Conservation (phyloP, 1,140 invertebrate genomes). For the Drosophila albomicans region DNA sequence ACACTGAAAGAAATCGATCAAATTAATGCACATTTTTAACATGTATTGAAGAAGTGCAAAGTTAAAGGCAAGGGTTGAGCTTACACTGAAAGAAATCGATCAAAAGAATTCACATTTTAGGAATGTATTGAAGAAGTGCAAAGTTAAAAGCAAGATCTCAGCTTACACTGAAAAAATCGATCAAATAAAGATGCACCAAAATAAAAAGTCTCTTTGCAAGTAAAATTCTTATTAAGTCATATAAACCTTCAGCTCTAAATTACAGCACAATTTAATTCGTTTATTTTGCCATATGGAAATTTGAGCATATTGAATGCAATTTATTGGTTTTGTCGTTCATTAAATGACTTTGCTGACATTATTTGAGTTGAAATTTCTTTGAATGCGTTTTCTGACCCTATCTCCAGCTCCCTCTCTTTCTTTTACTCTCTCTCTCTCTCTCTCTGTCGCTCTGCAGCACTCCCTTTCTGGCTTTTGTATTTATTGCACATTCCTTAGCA, state of each 20-base stretch:
- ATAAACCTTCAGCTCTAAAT: neutral
- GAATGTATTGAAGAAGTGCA: no score
- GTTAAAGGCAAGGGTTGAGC: no score
- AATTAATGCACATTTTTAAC: accelerated
- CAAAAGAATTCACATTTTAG: no score
- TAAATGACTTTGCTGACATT: conserved; percentile 2
- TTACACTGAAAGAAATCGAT: no score
- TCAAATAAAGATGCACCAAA: no score
- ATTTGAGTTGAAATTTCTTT: conserved; percentile 4
- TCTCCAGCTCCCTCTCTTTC: conserved; percentile 1
- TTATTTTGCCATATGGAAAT: conserved; percentile 11
- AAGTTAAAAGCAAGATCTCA: no score
- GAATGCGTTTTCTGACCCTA: conserved; percentile 11
- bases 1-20: no score
- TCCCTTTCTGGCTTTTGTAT: conserved; percentile 8
- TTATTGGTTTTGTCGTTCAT: conserved; percentile 2
- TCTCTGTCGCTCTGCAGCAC: no score
- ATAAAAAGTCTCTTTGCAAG: no score
- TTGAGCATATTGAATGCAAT: conserved; percentile 33
- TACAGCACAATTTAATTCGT: neutral
- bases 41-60: no score
- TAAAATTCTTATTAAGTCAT: no score
- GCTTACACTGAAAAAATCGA: no score
- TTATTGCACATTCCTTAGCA: conserved; percentile 37
- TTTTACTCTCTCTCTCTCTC: neutral